Conservation (phyloP, 1,140 invertebrate genomes). For the Charaxes varanes region DNA sequence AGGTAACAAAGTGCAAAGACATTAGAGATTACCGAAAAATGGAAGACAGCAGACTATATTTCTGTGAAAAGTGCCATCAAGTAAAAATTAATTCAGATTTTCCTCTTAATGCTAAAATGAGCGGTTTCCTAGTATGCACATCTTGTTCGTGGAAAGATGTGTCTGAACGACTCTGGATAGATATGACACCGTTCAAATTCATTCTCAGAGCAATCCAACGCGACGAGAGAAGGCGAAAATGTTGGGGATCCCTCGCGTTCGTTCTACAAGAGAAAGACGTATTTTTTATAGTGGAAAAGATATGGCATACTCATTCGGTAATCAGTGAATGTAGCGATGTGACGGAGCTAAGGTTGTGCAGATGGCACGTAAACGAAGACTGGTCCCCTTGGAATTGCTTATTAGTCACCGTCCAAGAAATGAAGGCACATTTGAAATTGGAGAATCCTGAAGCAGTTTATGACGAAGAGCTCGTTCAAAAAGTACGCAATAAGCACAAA, state of each 20-base stretch:
- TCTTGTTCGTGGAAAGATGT: constrained; percentile 74
- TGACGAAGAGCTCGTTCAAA: constrained; percentile 70
- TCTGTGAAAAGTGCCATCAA: constrained; percentile 73
- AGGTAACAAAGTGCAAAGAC: constrained; percentile 68
- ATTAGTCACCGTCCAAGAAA: constrained; percentile 78
- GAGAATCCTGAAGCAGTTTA: constrained; percentile 71
- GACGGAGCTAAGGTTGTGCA: constrained; percentile 73
- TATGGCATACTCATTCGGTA: constrained; percentile 81
- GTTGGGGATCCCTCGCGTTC: constrained; percentile 75
- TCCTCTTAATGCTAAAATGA: constrained; percentile 60
- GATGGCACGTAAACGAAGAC: constrained; percentile 75
- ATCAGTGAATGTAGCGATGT: constrained; percentile 77
- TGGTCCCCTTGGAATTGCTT: constrained; percentile 86
- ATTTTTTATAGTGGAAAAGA: constrained; percentile 78
- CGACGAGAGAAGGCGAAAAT: constrained; percentile 75
- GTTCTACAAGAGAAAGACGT: constrained; percentile 78
- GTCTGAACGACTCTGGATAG: constrained; percentile 69
- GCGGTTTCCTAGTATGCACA: constrained; percentile 66
- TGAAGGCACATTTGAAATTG: constrained; percentile 75
- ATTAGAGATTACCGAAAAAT: constrained; percentile 67
- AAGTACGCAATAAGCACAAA: constrained; percentile 60
- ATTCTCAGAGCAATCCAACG: constrained; percentile 76
- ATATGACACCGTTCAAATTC: constrained; percentile 77
- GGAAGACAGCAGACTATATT: constrained; percentile 66
- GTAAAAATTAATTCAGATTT: constrained; percentile 72